Conservation (phyloP, 2,797 vertebrate species). For the Anguilla anguilla region DNA sequence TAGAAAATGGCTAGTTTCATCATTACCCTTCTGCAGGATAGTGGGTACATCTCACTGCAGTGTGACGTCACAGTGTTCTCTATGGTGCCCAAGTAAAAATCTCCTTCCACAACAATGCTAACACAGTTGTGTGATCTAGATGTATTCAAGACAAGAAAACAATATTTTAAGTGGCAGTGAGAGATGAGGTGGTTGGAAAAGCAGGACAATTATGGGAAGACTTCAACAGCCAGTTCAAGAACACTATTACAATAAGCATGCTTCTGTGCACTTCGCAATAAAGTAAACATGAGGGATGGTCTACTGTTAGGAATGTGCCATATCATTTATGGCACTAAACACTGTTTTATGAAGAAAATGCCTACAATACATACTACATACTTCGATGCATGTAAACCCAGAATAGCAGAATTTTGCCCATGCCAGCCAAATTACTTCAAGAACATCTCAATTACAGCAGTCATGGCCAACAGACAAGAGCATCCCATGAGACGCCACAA, state of each 20-base stretch:
- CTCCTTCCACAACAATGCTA: neutral
- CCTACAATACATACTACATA: neutral
- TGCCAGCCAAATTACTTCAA: neutral
- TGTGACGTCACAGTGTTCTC: neutral
- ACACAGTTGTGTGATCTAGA: neutral
- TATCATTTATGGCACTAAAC: neutral
- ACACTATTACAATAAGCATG: neutral
- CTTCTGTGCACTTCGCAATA: neutral
- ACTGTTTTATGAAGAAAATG: neutral
- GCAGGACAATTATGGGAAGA: neutral
- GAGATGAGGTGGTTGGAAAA: neutral
- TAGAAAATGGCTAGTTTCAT: neutral
- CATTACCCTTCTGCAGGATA: neutral
- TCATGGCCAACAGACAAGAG: neutral
- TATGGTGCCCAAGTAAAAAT: neutral
- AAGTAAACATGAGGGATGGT: neutral
- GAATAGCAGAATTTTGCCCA: neutral
- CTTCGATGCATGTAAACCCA: neutral
- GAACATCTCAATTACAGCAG: neutral
- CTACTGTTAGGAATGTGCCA: neutral
- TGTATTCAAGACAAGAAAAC: neutral
- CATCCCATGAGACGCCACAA: neutral
- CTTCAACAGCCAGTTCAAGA: neutral
- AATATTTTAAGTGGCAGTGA: neutral
- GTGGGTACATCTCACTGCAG: constrained; percentile 4